These are phyloP conservation scores for Poeciliopsis infans DNA, from an alignment of 2,797 vertebrate genomes.

Conservation along the genomic window DNA sequence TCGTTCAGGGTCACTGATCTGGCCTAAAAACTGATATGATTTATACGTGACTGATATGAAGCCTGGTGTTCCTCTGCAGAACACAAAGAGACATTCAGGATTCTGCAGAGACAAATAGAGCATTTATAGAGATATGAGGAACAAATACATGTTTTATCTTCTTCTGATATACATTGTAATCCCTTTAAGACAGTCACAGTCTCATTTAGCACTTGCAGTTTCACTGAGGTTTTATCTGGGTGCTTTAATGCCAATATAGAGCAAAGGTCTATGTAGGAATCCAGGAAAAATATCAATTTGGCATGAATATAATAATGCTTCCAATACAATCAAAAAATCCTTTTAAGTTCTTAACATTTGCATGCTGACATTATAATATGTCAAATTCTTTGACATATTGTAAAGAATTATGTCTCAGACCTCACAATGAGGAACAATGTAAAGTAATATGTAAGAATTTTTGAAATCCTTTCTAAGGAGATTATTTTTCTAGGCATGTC, in stretches of 20 bases:
- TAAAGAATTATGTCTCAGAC: background rate
- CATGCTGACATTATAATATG: background rate
- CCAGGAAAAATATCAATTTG: background rate
- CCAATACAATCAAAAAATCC: background rate
- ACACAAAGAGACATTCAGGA: background rate
- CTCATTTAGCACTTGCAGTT: background rate
- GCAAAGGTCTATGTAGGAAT: background rate
- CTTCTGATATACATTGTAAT: background rate
- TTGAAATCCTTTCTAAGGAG: slow-evolving; percentile 6
- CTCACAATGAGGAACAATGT: background rate
- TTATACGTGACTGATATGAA: background rate
- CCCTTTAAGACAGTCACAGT: background rate
- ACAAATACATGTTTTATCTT: background rate
- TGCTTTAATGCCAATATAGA: background rate
- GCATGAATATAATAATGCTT: background rate
- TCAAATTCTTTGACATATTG: background rate
- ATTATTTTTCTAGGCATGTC: slow-evolving; percentile 34
- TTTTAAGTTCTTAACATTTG: background rate
- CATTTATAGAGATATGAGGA: background rate
- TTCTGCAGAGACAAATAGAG: background rate
- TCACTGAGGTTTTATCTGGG: background rate
- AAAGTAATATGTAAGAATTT: slow-evolving; percentile 53
- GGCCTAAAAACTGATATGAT: slow-evolving; percentile 31
- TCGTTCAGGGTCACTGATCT: slow-evolving; percentile 24
- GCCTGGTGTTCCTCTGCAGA: background rate